Percentiles rank a stretch among this genome's conserved stretches.
phyloP scores from a whole-genome alignment of 2,888 invertebrate species.

The Poecilus cupreus region DNA sequence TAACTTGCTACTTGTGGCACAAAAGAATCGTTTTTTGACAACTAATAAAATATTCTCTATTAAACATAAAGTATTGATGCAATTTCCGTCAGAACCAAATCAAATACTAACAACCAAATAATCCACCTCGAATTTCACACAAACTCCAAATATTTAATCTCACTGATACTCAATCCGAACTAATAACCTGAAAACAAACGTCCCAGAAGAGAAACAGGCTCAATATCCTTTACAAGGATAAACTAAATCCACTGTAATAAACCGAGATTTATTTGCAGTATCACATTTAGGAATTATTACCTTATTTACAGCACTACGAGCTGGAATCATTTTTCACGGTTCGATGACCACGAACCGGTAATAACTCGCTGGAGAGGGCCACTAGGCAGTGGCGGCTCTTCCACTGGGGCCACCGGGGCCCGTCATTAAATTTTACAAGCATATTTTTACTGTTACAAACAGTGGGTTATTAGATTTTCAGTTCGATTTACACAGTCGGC shows the following conservation, averaged over 20 bases:
- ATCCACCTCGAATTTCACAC: background rate
- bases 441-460: too few species aligned
- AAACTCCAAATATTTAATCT: background rate
- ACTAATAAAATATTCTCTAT: too few species aligned
- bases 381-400: too few species aligned
- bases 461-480: too few species aligned
- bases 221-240: background rate
- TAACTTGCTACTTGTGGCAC: too few species aligned
- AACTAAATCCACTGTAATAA: slow-evolving; percentile 17
- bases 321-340: slow-evolving; percentile 41
- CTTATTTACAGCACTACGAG: slow-evolving; percentile 33
- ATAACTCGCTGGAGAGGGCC: background rate
- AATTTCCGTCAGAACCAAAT: too few species aligned
- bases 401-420: too few species aligned
- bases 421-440: too few species aligned
- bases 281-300: slow-evolving; percentile 29
- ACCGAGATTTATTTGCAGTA: slow-evolving; percentile 29
- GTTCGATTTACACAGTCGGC: too few species aligned
- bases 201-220: background rate
- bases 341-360: slow-evolving; percentile 28
- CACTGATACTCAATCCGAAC: background rate
- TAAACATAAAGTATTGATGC: too few species aligned
- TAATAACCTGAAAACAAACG: slow-evolving; percentile 1
- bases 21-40: too few species aligned
- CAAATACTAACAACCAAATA: too few species aligned